Conservation (phyloP, 2,113 vertebrate genomes). For the Galbula dea region DNA sequence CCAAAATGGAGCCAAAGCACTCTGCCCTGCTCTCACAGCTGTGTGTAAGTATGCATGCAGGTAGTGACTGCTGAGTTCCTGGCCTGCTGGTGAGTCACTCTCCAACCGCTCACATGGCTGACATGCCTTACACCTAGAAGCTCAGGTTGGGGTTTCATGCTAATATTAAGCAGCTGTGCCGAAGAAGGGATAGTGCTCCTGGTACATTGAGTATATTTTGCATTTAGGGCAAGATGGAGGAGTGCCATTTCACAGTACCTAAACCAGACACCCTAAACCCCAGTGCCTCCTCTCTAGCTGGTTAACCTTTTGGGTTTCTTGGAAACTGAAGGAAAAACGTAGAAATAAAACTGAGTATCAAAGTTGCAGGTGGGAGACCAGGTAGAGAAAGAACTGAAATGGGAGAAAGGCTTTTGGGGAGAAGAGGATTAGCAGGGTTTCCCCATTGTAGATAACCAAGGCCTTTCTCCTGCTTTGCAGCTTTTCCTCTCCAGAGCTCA, state of each 20-base stretch:
- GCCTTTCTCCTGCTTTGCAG: neutral
- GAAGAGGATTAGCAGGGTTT: neutral
- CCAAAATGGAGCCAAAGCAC: neutral
- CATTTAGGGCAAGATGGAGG: neutral
- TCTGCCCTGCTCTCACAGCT: neutral
- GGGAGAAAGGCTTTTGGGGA: neutral
- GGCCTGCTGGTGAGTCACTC: neutral
- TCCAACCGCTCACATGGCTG: too few relatives aligned
- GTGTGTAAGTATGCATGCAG: neutral
- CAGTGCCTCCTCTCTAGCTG: neutral
- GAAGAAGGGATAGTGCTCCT: neutral
- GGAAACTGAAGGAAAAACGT: neutral
- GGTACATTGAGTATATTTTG: neutral
- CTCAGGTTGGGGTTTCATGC: neutral
- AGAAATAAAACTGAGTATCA: neutral
- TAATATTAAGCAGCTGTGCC: neutral
- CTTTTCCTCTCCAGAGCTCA: neutral
- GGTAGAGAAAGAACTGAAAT: neutral
- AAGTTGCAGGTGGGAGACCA: neutral
- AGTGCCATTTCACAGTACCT: neutral
- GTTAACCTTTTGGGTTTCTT: neutral
- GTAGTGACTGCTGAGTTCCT: neutral
- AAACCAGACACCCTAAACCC: neutral
- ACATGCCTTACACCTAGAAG: neutral
- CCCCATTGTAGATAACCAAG: neutral